Percentiles rank a stretch among this genome's conserved stretches.
Conservation (phyloP, 92 coral and sea anemone species). For the Epizoanthus rinbou region DNA sequence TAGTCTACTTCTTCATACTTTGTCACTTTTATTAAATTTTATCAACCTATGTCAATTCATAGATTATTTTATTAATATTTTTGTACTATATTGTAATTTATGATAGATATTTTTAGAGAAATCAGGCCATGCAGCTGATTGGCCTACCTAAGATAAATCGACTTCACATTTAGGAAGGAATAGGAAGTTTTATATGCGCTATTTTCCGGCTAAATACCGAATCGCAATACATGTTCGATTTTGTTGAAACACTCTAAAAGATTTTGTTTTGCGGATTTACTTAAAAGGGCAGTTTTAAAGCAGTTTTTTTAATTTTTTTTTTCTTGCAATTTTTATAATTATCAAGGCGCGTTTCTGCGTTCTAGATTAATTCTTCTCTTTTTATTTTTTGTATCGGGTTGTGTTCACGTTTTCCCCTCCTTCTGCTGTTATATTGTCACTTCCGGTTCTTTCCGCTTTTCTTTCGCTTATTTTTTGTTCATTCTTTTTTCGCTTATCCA, state of each 20-base stretch:
- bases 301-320: too few relatives aligned
- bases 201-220: not conserved
- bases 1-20: constrained; percentile 4
- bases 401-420: not conserved
- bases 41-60: constrained; percentile 1
- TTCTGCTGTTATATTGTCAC: not conserved
- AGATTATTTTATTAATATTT: constrained; percentile 10
- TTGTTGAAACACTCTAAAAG: too few relatives aligned
- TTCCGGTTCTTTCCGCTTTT: not conserved
- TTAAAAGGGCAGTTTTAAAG: too few relatives aligned
- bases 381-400: too few relatives aligned
- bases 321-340: too few relatives aligned
- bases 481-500: too few relatives aligned
- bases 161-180: constrained; percentile 9
- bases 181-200: not conserved
- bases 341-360: too few relatives aligned
- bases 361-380: too few relatives aligned
- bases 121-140: constrained; percentile 14
- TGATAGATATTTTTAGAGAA: constrained; percentile 6
- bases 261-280: not conserved
- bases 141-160: constrained; percentile 7
- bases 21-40: constrained; percentile 12
- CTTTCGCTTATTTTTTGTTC: not conserved
- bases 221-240: too few relatives aligned
- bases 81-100: constrained; percentile 9